A percentile compares a stretch with the other conserved stretches of the same genome.
These are phyloP conservation scores for Pogonomyrmex barbatus DNA, from an alignment of 1,140 invertebrate genomes.

Conservation along the genomic window DNA sequence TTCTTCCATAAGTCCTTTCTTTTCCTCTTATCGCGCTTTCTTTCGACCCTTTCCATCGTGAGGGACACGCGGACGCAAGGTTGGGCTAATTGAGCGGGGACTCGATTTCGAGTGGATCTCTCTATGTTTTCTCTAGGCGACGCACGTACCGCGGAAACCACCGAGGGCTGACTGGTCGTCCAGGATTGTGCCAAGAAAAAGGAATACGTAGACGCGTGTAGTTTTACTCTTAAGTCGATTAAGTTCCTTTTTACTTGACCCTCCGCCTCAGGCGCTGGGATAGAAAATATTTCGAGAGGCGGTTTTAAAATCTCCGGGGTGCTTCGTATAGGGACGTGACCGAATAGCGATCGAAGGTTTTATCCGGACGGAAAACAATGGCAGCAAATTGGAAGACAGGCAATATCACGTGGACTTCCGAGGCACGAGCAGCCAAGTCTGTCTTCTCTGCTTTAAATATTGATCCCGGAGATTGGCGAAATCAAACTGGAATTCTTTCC, in stretches of 20 bases:
- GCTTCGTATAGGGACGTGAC: conserved; percentile 49
- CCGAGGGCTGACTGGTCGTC: conserved; percentile 65
- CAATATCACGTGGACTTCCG: conserved; percentile 49
- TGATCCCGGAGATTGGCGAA: conserved; percentile 56
- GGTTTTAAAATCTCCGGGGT: conserved; percentile 52
- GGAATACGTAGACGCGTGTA: conserved; percentile 39
- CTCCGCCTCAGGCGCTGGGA: conserved; percentile 20
- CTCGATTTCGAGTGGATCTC: conserved; percentile 80
- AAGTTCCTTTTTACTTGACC: conserved; percentile 53
- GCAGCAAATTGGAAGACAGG: conserved; percentile 55
- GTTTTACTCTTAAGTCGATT: conserved; percentile 72
- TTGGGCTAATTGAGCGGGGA: conserved; percentile 81
- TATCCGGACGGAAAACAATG: conserved; percentile 64
- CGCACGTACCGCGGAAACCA: conserved; percentile 77
- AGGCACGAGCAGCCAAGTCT: conserved; percentile 42
- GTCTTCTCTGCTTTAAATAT: conserved; percentile 60
- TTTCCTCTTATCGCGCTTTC: neutral
- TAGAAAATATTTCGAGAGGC: conserved; percentile 59
- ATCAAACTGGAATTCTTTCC: conserved; percentile 52
- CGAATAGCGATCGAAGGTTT: conserved; percentile 63
- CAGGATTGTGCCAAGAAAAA: conserved; percentile 68
- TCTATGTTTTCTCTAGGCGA: conserved; percentile 80
- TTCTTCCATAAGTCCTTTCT: neutral
- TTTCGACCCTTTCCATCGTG: neutral
- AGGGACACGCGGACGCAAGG: conserved; percentile 69